Percentiles rank a stretch among this genome's conserved stretches.
These are phyloP conservation scores for Chymomyza amoena DNA, from an alignment of 2,888 invertebrate genomes.

Conservation along the genomic window DNA sequence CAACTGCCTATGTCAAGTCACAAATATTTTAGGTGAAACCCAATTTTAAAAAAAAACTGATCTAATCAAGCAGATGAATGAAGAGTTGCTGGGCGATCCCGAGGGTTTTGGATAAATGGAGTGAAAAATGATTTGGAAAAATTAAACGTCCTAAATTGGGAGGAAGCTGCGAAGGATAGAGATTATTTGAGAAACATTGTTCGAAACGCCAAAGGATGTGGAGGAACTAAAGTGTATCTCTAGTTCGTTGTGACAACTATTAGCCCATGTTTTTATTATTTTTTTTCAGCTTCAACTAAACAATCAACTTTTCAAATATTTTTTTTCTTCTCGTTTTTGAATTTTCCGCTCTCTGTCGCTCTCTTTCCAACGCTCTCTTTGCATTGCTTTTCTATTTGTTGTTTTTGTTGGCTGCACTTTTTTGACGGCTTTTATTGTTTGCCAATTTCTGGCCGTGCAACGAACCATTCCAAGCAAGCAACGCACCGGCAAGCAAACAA, in stretches of 20 bases:
- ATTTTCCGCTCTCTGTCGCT: slow-evolving; percentile 19
- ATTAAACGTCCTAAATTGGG: too few species aligned
- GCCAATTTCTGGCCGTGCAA: slow-evolving; percentile 67
- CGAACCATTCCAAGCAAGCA: slow-evolving; percentile 65
- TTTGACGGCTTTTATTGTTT: slow-evolving; percentile 74
- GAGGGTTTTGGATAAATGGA: too few species aligned
- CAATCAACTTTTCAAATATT: slow-evolving; percentile 73
- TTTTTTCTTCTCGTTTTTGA: slow-evolving; percentile 27
- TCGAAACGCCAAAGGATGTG: too few species aligned
- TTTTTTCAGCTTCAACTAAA: slow-evolving; percentile 63
- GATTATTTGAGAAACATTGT: too few species aligned
- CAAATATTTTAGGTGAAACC: too few species aligned
- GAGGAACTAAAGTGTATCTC: not conserved
- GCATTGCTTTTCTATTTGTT: slow-evolving; percentile 51
- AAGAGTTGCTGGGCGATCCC: too few species aligned
- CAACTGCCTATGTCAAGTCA: too few species aligned
- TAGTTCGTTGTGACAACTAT: not conserved
- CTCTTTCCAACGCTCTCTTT: slow-evolving; percentile 20
- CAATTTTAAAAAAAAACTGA: too few species aligned
- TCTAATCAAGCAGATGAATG: too few species aligned
- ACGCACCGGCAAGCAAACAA: slow-evolving; percentile 47
- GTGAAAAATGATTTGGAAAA: too few species aligned
- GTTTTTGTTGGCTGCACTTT: slow-evolving; percentile 59
- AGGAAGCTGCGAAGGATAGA: too few species aligned
- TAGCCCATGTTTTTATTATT: slow-evolving; percentile 8